Evolutionary conservation across 2,888 invertebrate genomes (phyloP), one percentile per base, ranked within the genome.

Genomic region (Scelioninae gen. 2): DNA sequence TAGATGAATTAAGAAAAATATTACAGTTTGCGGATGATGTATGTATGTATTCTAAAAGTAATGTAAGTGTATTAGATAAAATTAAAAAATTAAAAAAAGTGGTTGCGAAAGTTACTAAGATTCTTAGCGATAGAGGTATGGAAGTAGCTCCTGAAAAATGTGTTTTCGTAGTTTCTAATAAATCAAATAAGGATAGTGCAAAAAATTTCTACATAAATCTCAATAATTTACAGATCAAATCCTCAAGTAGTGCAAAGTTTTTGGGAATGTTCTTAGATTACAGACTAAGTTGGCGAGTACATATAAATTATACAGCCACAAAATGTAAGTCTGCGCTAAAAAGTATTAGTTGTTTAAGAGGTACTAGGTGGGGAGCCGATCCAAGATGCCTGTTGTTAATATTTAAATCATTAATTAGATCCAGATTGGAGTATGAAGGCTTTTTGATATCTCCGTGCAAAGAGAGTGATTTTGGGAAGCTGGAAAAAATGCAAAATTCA

Each of bases 361-460:
- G 43, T 0, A 74, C 69, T 7, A 63, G 63, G 63, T 74, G 58
- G 58, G 71, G 71, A 7, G 70, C 71, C 10, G 13, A 68, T 25
- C 71, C 71, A 7, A 2, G 15, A n/a, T 28, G 15, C 2, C 18
- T 74, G 0, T 19, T 55, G 0, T 2, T 39, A 2, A 6, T 74
- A 1, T 70, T 46, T 25, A 65, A 31, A 2, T 5, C 61, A 2
- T 10, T 65, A 13, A 52, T 55, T 11, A 53, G 67, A 33, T 61
- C 70, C 0, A 65, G 33, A 18, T 10, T 70, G 0, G 70, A 70
- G 15, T 74, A 70, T 60, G 35, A 57, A 9, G 19, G 61, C 6
- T 50, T 67, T 33, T 13, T 55, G 0, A 45, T 60, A 1, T 48
- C 22, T 1, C 58, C 53, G 7, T 46, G 52, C 22, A 3, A 11